Conservation (phyloP, 2,113 vertebrate genomes). For the Pollimyrus isidori region DNA sequence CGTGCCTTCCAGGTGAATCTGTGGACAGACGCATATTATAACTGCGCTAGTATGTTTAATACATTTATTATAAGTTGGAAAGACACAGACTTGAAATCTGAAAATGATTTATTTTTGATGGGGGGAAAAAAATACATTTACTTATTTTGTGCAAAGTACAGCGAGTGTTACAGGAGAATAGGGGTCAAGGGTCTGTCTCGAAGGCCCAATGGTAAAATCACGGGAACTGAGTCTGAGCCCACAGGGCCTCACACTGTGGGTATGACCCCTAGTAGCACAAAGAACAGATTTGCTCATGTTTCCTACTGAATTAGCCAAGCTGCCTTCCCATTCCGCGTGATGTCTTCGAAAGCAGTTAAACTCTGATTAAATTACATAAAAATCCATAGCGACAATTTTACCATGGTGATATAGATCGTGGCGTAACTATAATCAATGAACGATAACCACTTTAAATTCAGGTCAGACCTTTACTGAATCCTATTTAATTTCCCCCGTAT, state of each 20-base stretch:
- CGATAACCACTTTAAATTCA: background rate
- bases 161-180: background rate
- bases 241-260: background rate
- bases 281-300: background rate
- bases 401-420: background rate
- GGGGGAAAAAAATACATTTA: slow-evolving; percentile 1
- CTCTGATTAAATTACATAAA: background rate
- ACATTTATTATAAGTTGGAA: background rate
- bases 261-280: background rate
- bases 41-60: background rate
- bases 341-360: background rate
- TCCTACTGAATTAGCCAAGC: background rate
- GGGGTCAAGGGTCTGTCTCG: background rate
- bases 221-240: background rate
- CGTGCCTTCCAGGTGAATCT: slow-evolving; percentile 16
- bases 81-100: background rate
- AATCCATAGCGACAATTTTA: background rate
- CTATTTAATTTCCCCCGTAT: background rate
- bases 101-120: background rate
- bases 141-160: background rate
- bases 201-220: background rate
- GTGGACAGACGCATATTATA: background rate
- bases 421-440: background rate
- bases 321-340: background rate
- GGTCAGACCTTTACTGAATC: background rate